A percentile compares a stretch with the other conserved stretches of the same genome.
These are phyloP conservation scores for Poecilia latipinna DNA, from an alignment of 2,113 vertebrate species.

Conservation along the genomic window DNA sequence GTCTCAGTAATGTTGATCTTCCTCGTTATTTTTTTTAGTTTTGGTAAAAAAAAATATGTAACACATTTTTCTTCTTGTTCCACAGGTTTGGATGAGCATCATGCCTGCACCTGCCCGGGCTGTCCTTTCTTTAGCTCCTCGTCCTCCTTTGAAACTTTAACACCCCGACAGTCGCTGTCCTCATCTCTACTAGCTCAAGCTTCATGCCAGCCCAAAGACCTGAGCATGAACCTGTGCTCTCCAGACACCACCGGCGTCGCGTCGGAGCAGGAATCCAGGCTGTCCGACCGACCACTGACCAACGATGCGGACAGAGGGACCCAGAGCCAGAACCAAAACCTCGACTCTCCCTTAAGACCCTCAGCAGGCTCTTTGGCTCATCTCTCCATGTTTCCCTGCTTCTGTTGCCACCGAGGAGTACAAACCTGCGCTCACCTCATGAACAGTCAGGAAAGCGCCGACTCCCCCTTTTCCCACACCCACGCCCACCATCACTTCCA, in stretches of 20 bases:
- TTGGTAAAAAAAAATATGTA: neutral
- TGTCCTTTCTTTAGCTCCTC: conserved; percentile 73
- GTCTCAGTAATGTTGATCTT: neutral
- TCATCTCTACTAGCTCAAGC: conserved; percentile 9
- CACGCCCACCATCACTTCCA: conserved; percentile 73
- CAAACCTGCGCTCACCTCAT: conserved; percentile 67
- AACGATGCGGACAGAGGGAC: conserved; percentile 46
- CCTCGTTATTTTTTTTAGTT: neutral
- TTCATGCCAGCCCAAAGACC: conserved; percentile 57
- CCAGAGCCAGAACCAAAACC: conserved; percentile 24
- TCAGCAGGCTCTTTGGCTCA: conserved; percentile 49
- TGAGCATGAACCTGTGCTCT: conserved; percentile 54
- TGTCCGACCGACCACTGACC: conserved; percentile 28
- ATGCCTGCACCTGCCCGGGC: conserved; percentile 76
- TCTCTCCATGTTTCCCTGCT: conserved; percentile 71
- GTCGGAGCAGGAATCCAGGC: conserved; percentile 5
- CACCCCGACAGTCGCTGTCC: conserved; percentile 44
- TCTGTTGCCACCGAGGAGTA: conserved; percentile 72
- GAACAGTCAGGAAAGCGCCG: conserved; percentile 54
- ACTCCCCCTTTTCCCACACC: conserved; percentile 52
- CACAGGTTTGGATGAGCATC: conserved; percentile 60
- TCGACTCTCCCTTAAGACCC: conserved; percentile 30
- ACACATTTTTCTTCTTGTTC: neutral
- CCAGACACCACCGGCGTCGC: conserved; percentile 47
- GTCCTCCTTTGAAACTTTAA: conserved; percentile 62